Conservation (phyloP, 2,888 invertebrate genomes). For the Tipula lateralis region DNA sequence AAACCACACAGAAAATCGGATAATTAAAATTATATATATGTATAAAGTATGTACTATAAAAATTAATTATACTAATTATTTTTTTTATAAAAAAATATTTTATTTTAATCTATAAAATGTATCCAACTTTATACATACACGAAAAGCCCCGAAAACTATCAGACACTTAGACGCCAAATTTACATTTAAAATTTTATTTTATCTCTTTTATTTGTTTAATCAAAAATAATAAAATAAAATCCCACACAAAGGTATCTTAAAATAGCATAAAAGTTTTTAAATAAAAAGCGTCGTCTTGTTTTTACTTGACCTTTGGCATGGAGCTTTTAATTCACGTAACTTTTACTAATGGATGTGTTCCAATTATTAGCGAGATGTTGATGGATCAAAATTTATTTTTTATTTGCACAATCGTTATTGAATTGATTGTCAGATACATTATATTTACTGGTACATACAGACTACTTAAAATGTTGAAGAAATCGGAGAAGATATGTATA, state of each 20-base stretch:
- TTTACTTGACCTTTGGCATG: not conserved
- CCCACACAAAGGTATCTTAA: not conserved
- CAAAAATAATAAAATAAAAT: not conserved
- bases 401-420: too few species aligned
- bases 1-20: not conserved
- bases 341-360: not conserved
- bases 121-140: not conserved
- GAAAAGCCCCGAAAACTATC: not conserved
- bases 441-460: too few species aligned
- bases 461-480: too few species aligned
- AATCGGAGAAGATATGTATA: too few species aligned
- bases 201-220: not conserved
- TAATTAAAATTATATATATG: not conserved
- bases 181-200: not conserved
- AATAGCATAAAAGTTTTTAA: not conserved
- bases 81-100: not conserved
- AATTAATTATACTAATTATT: not conserved
- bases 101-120: not conserved
- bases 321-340: not conserved
- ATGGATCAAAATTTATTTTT: too few species aligned
- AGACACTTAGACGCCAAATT: not conserved
- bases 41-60: not conserved
- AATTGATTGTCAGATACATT: too few species aligned
- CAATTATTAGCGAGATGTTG: too few species aligned
- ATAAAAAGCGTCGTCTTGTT: not conserved